These are phyloP conservation scores for Sminthurides aquaticus DNA, from an alignment of 2,888 invertebrate genomes.

Conservation along the genomic window DNA sequence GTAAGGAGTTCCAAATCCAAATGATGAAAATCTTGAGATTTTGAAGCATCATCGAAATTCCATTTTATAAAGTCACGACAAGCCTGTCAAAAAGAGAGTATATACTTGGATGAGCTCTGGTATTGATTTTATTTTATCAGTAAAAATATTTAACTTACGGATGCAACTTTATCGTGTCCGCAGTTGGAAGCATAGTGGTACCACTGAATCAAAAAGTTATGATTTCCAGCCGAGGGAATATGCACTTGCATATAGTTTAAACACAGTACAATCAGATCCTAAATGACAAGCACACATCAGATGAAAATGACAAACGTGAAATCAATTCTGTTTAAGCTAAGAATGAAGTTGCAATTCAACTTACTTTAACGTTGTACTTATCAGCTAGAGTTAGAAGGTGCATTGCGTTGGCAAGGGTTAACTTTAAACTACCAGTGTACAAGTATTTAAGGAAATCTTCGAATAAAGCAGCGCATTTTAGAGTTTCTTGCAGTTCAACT, in stretches of 20 bases:
- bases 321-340: background rate
- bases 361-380: slow-evolving; percentile 84
- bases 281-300: slow-evolving; percentile 20
- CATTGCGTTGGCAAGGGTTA: slow-evolving; percentile 75
- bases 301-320: background rate
- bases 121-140: background rate
- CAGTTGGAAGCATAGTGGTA: slow-evolving; percentile 80
- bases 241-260: slow-evolving; percentile 80
- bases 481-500: slow-evolving; percentile 77
- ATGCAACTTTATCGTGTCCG: slow-evolving; percentile 61
- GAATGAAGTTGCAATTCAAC: slow-evolving; percentile 18
- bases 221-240: slow-evolving; percentile 72
- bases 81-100: slow-evolving; percentile 50
- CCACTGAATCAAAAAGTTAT: slow-evolving; percentile 80
- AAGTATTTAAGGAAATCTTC: slow-evolving; percentile 80
- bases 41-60: slow-evolving; percentile 78
- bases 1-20: slow-evolving; percentile 61
- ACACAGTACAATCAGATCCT: slow-evolving; percentile 76
- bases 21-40: slow-evolving; percentile 69
- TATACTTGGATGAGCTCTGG: slow-evolving; percentile 31
- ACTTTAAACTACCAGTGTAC: slow-evolving; percentile 82
- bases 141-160: background rate
- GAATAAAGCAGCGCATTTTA: slow-evolving; percentile 75
- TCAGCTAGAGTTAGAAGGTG: slow-evolving; percentile 83
- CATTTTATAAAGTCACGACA: slow-evolving; percentile 80